phyloP scores from a whole-genome alignment of 2,888 invertebrate species.

The Papilio protenor region DNA sequence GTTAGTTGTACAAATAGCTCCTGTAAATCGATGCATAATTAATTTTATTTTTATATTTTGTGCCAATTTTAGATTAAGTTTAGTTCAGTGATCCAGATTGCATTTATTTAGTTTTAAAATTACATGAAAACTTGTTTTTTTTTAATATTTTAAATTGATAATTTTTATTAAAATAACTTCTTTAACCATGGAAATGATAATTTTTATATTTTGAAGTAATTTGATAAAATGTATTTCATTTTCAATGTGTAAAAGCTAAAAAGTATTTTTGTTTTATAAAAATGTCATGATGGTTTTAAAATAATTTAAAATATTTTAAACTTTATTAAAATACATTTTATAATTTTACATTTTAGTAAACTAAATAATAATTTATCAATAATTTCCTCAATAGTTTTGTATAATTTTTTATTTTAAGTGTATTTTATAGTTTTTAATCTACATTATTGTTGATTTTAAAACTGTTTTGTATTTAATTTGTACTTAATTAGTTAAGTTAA shows the following conservation, averaged over 20 bases:
- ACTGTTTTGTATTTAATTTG: conserved; percentile 35
- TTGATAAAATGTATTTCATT: no score
- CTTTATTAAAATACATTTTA: no score
- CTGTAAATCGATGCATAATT: background rate
- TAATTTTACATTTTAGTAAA: no score
- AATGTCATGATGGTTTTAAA: no score
- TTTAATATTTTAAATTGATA: no score
- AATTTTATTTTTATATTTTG: background rate
- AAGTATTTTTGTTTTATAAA: no score
- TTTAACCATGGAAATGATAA: no score
- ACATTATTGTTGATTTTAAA: background rate
- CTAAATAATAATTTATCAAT: background rate
- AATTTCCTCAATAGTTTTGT: background rate
- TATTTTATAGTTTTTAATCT: background rate
- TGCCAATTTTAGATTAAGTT: conserved; percentile 29
- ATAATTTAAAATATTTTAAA: no score
- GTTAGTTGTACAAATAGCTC: conserved; percentile 48
- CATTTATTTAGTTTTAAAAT: conserved; percentile 8
- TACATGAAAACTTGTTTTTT: no score
- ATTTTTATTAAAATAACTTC: no score
- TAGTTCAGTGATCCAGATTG: conserved; percentile 4
- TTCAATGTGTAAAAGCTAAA: no score
- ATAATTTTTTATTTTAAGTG: background rate
- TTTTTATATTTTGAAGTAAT: no score
- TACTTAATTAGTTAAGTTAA: conserved; percentile 31